phyloP scores from a whole-genome alignment of 2,113 vertebrate species.

The Mobula birostris region DNA sequence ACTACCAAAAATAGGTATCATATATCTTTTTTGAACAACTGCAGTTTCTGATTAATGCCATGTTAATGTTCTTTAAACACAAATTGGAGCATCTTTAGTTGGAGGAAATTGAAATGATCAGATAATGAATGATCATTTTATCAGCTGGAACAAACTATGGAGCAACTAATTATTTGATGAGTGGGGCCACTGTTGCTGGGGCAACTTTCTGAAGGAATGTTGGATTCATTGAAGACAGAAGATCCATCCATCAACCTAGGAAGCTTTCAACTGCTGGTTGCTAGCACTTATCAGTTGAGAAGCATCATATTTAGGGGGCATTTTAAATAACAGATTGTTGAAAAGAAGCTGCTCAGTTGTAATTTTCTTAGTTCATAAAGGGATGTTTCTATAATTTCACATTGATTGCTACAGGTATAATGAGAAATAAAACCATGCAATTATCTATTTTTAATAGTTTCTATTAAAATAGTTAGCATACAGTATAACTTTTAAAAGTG shows the following conservation, averaged over 20 bases:
- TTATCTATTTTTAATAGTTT: not conserved
- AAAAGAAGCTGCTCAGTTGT: not conserved
- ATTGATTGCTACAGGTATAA: not conserved
- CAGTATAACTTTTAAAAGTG: not conserved
- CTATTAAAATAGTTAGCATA: not conserved
- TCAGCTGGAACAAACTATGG: not conserved
- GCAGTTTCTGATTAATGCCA: not conserved
- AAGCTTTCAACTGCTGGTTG: not conserved
- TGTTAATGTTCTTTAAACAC: not conserved
- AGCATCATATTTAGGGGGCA: not conserved
- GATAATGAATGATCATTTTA: not conserved
- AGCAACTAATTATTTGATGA: not conserved
- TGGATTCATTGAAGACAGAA: not conserved
- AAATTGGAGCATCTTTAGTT: not conserved
- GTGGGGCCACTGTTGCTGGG: not conserved
- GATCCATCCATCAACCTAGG: not conserved
- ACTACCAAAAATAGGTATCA: not conserved
- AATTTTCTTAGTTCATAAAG: not conserved
- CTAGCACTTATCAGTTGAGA: not conserved
- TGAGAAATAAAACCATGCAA: not conserved
- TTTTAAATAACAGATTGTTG: not conserved
- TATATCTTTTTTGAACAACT: not conserved
- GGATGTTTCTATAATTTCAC: not conserved
- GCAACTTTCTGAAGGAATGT: not conserved
- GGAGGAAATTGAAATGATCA: not conserved